These are phyloP conservation scores for Neelides folsomi DNA, from an alignment of 2,888 invertebrate genomes.

Conservation along the genomic window DNA sequence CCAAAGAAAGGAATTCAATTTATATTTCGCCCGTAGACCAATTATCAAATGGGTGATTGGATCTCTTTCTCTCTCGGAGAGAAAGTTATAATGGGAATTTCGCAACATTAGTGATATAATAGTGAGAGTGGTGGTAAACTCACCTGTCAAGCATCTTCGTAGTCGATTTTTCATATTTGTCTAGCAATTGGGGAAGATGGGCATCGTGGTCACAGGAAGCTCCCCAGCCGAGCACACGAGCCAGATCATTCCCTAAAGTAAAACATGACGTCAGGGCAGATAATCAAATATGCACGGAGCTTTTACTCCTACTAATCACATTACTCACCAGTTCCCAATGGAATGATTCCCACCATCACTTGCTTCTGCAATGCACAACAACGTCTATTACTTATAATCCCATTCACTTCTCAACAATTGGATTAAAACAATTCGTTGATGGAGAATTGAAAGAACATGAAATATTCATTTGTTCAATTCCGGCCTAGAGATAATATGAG, in stretches of 20 bases:
- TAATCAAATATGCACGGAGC: constrained; percentile 50
- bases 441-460: too few relatives aligned
- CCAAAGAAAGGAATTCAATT: not conserved
- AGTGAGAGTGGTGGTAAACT: constrained; percentile 9
- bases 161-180: constrained; percentile 90
- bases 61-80: not conserved
- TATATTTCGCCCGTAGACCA: too few relatives aligned
- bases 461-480: too few relatives aligned
- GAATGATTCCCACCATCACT: constrained; percentile 88
- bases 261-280: not conserved
- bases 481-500: too few relatives aligned
- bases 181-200: constrained; percentile 76
- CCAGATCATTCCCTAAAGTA: constrained; percentile 60
- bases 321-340: constrained; percentile 92
- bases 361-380: constrained; percentile 52
- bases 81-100: not conserved
- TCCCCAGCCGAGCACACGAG: constrained; percentile 91
- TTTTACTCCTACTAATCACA: constrained; percentile 42
- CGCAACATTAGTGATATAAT: too few relatives aligned
- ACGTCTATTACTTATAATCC: not conserved
- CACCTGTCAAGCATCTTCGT: constrained; percentile 92
- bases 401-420: too few relatives aligned
- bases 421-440: too few relatives aligned
- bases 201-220: constrained; percentile 90
- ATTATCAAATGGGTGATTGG: not conserved